Conservation (phyloP, 2,888 invertebrate species). For the Drosophila leonis region DNA sequence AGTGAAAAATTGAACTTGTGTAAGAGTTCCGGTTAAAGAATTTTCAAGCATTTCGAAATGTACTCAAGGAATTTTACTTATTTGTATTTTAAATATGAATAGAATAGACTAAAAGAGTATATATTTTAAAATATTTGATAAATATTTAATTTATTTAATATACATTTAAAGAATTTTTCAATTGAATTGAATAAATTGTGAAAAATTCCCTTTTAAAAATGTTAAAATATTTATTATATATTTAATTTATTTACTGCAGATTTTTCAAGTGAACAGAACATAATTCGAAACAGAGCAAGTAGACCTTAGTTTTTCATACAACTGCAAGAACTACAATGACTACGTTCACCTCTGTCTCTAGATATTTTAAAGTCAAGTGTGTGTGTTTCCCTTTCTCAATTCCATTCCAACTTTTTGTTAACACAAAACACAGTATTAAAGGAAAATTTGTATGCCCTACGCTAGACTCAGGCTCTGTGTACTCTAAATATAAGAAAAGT, state of each 20-base stretch:
- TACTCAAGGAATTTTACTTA: neutral
- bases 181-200: neutral
- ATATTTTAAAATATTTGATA: neutral
- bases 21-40: neutral
- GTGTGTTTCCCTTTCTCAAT: too few species aligned
- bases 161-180: too few species aligned
- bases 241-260: neutral
- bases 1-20: neutral
- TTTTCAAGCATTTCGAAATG: neutral
- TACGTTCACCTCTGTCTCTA: too few species aligned
- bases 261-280: neutral
- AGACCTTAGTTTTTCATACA: neutral
- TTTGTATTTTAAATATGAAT: neutral
- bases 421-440: too few species aligned
- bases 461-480: too few species aligned
- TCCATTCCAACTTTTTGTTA: too few species aligned
- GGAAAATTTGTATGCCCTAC: too few species aligned
- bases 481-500: neutral
- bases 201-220: too few species aligned
- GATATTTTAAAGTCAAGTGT: too few species aligned
- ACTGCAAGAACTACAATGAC: too few species aligned
- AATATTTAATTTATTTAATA: neutral
- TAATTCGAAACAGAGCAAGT: neutral
- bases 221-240: neutral
- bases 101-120: neutral